These are phyloP conservation scores for Drosophila truncata DNA, from an alignment of 1,140 invertebrate species.

Conservation along the genomic window DNA sequence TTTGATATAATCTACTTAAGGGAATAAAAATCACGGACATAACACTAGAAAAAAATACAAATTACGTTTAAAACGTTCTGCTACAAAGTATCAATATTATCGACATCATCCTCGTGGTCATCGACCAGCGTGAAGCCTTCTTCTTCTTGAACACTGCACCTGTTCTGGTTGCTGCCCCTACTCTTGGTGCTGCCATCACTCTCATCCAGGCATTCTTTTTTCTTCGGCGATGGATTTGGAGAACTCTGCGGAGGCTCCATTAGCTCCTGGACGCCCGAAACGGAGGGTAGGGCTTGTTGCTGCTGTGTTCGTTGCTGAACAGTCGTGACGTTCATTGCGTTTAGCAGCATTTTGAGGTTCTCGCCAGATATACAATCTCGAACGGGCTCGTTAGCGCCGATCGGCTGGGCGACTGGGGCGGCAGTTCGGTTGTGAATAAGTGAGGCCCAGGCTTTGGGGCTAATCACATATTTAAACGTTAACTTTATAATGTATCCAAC, in stretches of 20 bases:
- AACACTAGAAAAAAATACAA: constrained; percentile 24
- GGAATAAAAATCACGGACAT: constrained; percentile 44
- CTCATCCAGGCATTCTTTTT: constrained; percentile 23
- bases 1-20: neutral
- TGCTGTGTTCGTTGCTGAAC: constrained; percentile 16
- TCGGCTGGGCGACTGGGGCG: neutral
- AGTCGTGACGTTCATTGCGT: constrained; percentile 43
- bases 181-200: constrained; percentile 28
- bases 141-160: constrained; percentile 3
- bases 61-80: neutral
- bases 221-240: constrained; percentile 6
- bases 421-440: constrained; percentile 18
- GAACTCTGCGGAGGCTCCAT: constrained; percentile 45
- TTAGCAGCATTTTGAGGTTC: constrained; percentile 74
- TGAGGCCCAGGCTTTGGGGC: constrained; percentile 64
- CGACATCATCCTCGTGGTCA: constrained; percentile 45
- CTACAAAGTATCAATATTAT: constrained; percentile 30
- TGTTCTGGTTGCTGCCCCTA: constrained; percentile 2
- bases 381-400: neutral
- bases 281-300: constrained; percentile 1
- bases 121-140: constrained; percentile 65
- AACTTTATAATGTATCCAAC: constrained; percentile 67
- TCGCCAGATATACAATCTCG: constrained; percentile 72
- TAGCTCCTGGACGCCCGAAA: constrained; percentile 76
- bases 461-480: constrained; percentile 74